Base-by-base conservation (phyloP, 1,140 invertebrate genomes). In the Lordiphosa stackelbergi region DNA sequence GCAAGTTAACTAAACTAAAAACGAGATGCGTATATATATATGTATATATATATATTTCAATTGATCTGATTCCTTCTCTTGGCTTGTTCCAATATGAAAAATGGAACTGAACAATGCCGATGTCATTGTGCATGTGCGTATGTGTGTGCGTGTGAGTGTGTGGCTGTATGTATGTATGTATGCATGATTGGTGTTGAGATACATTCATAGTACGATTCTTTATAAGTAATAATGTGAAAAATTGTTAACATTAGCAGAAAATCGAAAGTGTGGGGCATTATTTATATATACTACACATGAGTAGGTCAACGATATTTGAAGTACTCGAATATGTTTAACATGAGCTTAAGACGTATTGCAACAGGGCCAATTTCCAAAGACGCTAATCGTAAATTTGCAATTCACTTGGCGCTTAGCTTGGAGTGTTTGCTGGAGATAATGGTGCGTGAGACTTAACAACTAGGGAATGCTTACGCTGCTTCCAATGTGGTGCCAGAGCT, bases 1-100 rank as follows among this genome's bases (percentile, higher is more conserved):
- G 74, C 74, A 79, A 79, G 74, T 74, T 79, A 81, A 46, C 43
- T 46, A 81, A 74, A 79, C 73, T 77, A 78, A 78, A 81, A 79
- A 79, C 74, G 74, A 79, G 74, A 81, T 79, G 72, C 74, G 66
- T 77, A 19, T 22, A 19, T 19, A 19, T 19, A 19, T 16, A 48
- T 22, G 10, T 60, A 59, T 40, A 5, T 40, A 5, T 16, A 16
- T 38, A 40, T 12, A 40, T 46, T 46, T 46, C 12, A 31, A 28
- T 9, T 41, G 52, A 36, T 24, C 22, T 24, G 22, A 24, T 24
- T 10, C 35, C 16, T 53, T 53, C 53, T 56, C 65, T 13, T 22
- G 31, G 19, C 51, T 22, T 34, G 37, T 57, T 40, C 47, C 37
- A 35, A 28, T 51, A 46, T 7, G 47, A 5, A 31, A 53, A 28